Conservation (phyloP, 2,113 vertebrate genomes). For the Catagonus wagneri region DNA sequence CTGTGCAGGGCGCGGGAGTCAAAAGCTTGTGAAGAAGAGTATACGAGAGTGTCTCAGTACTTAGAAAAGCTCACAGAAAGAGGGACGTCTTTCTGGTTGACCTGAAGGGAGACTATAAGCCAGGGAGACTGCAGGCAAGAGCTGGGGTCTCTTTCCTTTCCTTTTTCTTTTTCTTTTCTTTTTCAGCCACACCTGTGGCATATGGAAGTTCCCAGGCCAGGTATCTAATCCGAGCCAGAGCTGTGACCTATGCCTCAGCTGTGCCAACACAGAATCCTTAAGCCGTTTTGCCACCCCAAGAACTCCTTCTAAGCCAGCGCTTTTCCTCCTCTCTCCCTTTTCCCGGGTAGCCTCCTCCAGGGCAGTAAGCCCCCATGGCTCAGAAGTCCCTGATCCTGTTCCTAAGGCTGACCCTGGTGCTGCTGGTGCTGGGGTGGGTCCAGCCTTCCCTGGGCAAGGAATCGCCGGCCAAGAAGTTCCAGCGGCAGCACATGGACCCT, state of each 20-base stretch:
- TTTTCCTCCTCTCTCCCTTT: not conserved
- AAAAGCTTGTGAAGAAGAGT: not conserved
- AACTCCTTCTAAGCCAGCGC: not conserved
- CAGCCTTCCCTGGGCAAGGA: constrained; percentile 59
- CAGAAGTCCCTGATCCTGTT: constrained; percentile 4
- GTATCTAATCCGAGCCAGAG: too few species aligned
- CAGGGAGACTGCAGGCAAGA: not conserved
- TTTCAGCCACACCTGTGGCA: too few species aligned
- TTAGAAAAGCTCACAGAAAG: not conserved
- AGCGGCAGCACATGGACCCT: constrained; percentile 70
- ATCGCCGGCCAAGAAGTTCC: not conserved
- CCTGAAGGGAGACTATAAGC: not conserved
- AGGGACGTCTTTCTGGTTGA: not conserved
- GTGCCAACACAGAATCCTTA: too few species aligned
- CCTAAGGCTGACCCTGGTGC: constrained; percentile 36
- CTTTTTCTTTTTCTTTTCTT: too few species aligned
- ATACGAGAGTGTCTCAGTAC: not conserved
- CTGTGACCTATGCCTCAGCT: too few species aligned
- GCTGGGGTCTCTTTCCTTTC: too few species aligned
- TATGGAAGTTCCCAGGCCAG: too few species aligned
- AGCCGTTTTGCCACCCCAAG: too few species aligned
- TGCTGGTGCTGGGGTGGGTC: constrained; percentile 15
- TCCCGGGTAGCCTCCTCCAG: not conserved
- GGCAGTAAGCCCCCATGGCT: constrained; percentile 48
- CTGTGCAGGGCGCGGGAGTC: not conserved